Evolutionary conservation across 2,113 vertebrate species (phyloP).

Genomic region (Nothobranchius furzeri): DNA sequence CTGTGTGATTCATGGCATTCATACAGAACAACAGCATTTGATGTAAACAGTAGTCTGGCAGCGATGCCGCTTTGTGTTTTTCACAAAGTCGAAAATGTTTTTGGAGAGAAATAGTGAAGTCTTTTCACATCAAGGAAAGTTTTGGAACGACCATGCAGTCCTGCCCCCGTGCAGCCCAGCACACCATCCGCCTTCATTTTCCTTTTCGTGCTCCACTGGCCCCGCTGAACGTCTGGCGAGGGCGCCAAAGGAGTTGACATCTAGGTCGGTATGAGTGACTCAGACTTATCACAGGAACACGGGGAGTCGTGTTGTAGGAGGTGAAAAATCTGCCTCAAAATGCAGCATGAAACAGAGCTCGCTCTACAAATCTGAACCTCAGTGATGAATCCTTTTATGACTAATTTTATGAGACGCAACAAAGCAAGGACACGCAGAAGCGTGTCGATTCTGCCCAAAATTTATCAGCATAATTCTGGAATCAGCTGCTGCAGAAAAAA

Average conservation of each 20-base stretch:
- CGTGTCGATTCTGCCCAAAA: slow-evolving; percentile 12
- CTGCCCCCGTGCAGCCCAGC: background rate
- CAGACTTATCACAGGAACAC: slow-evolving; percentile 52
- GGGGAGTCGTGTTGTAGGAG: slow-evolving; percentile 40
- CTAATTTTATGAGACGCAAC: too few species aligned
- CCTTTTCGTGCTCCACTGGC: slow-evolving; percentile 49
- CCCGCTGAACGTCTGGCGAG: slow-evolving; percentile 34
- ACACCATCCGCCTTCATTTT: slow-evolving; percentile 2
- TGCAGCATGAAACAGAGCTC: background rate
- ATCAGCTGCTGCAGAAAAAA: slow-evolving; percentile 12
- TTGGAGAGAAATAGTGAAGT: slow-evolving; percentile 63
- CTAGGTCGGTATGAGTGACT: slow-evolving; percentile 66
- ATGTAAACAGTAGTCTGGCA: slow-evolving; percentile 34
- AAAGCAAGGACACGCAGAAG: slow-evolving; percentile 8
- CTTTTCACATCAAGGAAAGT: slow-evolving; percentile 60
- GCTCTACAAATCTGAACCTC: slow-evolving; percentile 7
- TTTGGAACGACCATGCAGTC: slow-evolving; percentile 23
- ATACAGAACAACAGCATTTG: slow-evolving; percentile 30
- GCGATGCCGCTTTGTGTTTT: slow-evolving; percentile 61
- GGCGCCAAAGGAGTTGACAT: slow-evolving; percentile 50
- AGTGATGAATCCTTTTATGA: slow-evolving; percentile 3
- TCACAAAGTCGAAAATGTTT: slow-evolving; percentile 48
- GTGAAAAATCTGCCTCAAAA: slow-evolving; percentile 40
- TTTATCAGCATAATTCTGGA: slow-evolving; percentile 13
- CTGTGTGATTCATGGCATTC: slow-evolving; percentile 40